Base-by-base conservation (phyloP, 2,113 vertebrate species). In the Rhinoptilus africanus region DNA sequence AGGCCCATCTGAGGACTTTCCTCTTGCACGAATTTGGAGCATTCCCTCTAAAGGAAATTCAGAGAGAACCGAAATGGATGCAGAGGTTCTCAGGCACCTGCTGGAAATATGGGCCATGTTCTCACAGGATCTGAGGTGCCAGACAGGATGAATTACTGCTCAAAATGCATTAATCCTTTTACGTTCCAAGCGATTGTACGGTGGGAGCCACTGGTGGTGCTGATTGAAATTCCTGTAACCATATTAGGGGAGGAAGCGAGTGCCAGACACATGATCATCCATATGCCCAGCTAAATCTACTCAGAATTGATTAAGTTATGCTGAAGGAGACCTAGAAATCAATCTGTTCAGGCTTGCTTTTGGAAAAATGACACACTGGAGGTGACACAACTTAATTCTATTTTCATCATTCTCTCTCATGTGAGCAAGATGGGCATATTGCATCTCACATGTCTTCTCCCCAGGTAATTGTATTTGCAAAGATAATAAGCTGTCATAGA, bases 311-410 rank as follows among this genome's bases (percentile, higher is more conserved):
- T 97, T 93, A 81, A 95, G 92, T 95, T 97, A 96, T 0, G 1
- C 91, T 89, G 93, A 94, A 97, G 95, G 88, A 96, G 86, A 92
- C 89, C 95, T 86, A 71, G 91, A 97, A 97, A 97, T 97, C 95
- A 97, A 95, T 97, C 97, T 96, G 92, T 93, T 97, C 91, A 50
- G 94, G 95, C 84, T 93, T 92, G 91, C 92, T 91, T 26, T 54
- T 72, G 72, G 92, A 67, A 69, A 87, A 95, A 76, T 24, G 62
- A 82, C 95, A 96, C 77, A 64, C 80, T 87, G 84, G 91, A 93
- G 96, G 92, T 96, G 97, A 91, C 95, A 92, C 76, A 14, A 75
- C 87, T 88, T 84, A 54, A 92, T 96, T 78, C 60, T 78, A 41
- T 68, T 95, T 90, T 59, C 92, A 57, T 91, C 10, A 6, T 69